Conservation (phyloP, 1,140 invertebrate species). For the Drosophila ercepeae region DNA sequence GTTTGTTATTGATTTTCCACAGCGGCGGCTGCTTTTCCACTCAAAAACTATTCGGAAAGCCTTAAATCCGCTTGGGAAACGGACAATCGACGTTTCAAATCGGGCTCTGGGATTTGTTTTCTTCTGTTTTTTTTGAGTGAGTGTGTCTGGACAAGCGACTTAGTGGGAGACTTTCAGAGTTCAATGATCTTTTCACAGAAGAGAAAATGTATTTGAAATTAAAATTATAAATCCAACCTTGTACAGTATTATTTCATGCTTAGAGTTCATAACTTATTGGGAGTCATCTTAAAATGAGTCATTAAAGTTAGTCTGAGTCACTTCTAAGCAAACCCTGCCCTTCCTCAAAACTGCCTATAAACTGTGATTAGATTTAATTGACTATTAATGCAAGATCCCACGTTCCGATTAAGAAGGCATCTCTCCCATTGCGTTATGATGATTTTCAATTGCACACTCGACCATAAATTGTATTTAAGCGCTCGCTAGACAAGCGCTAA, state of each 20-base stretch:
- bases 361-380: neutral
- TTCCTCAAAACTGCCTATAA: neutral
- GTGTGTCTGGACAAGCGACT: conserved; percentile 17
- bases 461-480: conserved; percentile 13
- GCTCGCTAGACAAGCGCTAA: conserved; percentile 33
- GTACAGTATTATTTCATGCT: no score
- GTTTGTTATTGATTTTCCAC: conserved; percentile 72
- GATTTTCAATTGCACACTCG: conserved; percentile 28
- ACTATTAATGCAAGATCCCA: neutral
- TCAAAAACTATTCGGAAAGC: conserved; percentile 48
- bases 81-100: conserved; percentile 27
- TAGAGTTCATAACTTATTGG: no score
- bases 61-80: conserved; percentile 39
- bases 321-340: neutral
- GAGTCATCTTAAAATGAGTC: no score
- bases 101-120: conserved; percentile 17
- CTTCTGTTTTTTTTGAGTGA: neutral
- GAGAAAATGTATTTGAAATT: conserved; percentile 1
- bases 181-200: conserved; percentile 25
- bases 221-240: neutral
- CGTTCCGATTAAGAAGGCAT: neutral
- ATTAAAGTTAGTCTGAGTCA: neutral
- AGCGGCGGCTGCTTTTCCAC: conserved; percentile 43
- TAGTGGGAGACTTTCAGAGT: conserved; percentile 25
- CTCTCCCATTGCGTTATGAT: neutral